These are phyloP conservation scores for Druceiella hillmani DNA, from an alignment of 2,888 invertebrate genomes.

Conservation along the genomic window DNA sequence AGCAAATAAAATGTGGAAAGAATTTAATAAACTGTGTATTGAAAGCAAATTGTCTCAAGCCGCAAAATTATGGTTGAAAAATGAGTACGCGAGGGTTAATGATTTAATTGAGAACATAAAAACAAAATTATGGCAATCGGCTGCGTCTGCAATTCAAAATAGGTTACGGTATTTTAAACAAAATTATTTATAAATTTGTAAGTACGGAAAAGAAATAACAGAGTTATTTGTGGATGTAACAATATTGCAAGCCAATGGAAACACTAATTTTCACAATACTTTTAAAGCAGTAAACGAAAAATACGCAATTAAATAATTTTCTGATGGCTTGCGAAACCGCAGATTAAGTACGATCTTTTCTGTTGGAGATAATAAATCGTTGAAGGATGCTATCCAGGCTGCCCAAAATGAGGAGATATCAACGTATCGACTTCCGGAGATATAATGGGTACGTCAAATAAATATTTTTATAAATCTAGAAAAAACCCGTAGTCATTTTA, in stretches of 20 bases:
- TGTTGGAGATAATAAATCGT: slow-evolving; percentile 9
- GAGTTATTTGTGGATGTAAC: slow-evolving; percentile 7
- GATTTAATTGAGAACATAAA: slow-evolving; percentile 1
- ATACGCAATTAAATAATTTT: slow-evolving; percentile 3
- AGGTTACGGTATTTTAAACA: not conserved
- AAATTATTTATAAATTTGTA: not conserved
- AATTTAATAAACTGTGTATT: no score
- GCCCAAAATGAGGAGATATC: slow-evolving; percentile 10
- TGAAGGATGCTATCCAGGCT: slow-evolving; percentile 17
- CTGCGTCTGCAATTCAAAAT: not conserved
- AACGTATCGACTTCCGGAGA: not conserved
- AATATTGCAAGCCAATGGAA: slow-evolving; percentile 5
- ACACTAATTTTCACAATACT: not conserved
- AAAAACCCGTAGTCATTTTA: not conserved
- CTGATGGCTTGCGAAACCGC: slow-evolving; percentile 6
- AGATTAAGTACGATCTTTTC: slow-evolving; percentile 1
- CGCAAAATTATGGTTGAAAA: not conserved
- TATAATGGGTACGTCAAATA: slow-evolving; percentile 2
- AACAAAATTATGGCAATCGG: not conserved
- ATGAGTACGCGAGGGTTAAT: not conserved
- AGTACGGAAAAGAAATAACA: slow-evolving; percentile 3
- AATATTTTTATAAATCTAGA: not conserved
- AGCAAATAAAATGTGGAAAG: no score
- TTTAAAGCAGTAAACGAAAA: slow-evolving; percentile 6
- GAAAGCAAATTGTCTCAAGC: not conserved